A percentile compares a stretch with the other conserved stretches of the same genome.
Conservation (phyloP, 2,797 vertebrate genomes). For the Galago senegalensis region DNA sequence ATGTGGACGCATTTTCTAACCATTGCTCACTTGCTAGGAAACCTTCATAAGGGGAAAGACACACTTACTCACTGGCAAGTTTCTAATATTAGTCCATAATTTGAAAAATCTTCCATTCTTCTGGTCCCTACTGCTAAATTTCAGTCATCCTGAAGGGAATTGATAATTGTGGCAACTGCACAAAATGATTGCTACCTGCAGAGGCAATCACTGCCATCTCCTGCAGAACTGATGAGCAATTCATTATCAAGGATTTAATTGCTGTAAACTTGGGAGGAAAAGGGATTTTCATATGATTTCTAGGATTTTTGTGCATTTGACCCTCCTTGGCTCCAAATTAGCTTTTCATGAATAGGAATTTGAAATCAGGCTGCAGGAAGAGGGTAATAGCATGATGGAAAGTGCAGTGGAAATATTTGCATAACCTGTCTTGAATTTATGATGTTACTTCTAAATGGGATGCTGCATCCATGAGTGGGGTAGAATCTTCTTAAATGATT, state of each 20-base stretch:
- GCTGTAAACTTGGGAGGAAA: constrained; percentile 75
- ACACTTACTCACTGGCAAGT: constrained; percentile 72
- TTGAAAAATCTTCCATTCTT: constrained; percentile 80
- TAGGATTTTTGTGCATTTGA: constrained; percentile 59
- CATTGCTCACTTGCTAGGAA: constrained; percentile 59
- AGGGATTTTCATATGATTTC: constrained; percentile 64
- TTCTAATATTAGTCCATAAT: constrained; percentile 82
- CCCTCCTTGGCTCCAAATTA: constrained; percentile 37
- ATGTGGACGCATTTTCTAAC: constrained; percentile 60
- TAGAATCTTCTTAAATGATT: constrained; percentile 14
- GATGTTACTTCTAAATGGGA: constrained; percentile 10
- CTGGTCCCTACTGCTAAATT: constrained; percentile 82
- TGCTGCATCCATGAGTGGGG: background rate
- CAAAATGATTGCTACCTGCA: constrained; percentile 88
- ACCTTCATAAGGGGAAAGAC: constrained; percentile 59
- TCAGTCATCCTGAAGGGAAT: constrained; percentile 86
- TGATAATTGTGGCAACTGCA: constrained; percentile 87
- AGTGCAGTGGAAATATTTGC: constrained; percentile 67
- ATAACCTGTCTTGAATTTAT: constrained; percentile 44
- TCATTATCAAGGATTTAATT: constrained; percentile 90
- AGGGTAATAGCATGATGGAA: constrained; percentile 46
- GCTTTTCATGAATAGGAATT: constrained; percentile 45
- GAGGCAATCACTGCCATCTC: constrained; percentile 89
- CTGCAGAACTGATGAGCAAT: constrained; percentile 88
- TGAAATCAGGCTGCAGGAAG: constrained; percentile 49